Evolutionary conservation across 1,140 invertebrate genomes (phyloP).

Genomic region (Chironomus striatipennis): DNA sequence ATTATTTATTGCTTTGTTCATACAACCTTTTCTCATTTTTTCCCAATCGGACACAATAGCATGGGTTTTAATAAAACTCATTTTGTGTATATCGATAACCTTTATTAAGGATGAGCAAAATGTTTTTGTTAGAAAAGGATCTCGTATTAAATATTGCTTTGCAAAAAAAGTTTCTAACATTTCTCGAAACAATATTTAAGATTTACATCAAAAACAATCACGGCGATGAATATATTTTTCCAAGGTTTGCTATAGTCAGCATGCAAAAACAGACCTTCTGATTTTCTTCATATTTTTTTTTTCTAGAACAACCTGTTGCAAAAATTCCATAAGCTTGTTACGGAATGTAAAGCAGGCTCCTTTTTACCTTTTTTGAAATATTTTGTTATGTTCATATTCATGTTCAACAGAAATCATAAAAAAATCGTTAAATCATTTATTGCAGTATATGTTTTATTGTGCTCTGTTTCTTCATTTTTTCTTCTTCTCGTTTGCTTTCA

Average conservation of each 20-base stretch:
- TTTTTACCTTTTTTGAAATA: neutral
- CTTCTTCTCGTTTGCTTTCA: neutral
- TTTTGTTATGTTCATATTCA: neutral
- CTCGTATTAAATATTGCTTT: no score
- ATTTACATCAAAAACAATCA: conserved; percentile 1
- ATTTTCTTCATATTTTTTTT: neutral
- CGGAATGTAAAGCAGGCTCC: neutral
- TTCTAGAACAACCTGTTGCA: neutral
- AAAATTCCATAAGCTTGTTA: neutral
- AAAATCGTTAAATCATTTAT: conserved; percentile 8
- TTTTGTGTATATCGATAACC: neutral
- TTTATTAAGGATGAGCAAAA: neutral
- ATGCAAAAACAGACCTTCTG: neutral
- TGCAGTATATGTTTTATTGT: neutral
- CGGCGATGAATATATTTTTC: neutral
- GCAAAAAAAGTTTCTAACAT: no score
- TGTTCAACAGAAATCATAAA: neutral
- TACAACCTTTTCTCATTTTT: neutral
- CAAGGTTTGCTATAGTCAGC: neutral
- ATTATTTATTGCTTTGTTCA: neutral
- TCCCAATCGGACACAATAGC: neutral
- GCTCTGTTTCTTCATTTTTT: neutral
- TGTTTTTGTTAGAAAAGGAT: no score
- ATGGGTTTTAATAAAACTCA: neutral
- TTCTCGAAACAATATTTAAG: neutral